phyloP scores from a whole-genome alignment of 2,113 vertebrate species.

The Vombatus ursinus region DNA sequence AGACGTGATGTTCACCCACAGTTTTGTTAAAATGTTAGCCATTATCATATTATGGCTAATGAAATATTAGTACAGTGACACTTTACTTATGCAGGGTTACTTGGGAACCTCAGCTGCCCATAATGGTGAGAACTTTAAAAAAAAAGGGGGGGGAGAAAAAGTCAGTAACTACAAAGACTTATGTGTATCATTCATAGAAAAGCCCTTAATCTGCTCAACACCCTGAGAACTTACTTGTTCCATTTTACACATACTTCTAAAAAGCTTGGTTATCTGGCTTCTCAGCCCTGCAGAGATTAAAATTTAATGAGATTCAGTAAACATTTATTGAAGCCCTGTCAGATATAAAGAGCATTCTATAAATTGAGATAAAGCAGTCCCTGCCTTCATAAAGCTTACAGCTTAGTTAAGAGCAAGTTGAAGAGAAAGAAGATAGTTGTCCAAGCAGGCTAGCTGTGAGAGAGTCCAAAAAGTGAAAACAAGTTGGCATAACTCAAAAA shows the following conservation, averaged over 20 bases:
- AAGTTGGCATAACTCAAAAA: conserved; percentile 6
- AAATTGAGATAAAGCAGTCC: too few species aligned
- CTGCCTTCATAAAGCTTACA: too few species aligned
- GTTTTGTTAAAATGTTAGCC: conserved; percentile 10
- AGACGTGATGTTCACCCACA: not conserved
- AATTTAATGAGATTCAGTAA: too few species aligned
- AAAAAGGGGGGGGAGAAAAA: conserved; percentile 20
- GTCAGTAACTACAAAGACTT: not conserved
- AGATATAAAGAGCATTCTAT: too few species aligned
- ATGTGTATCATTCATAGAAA: too few species aligned
- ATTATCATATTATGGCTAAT: conserved; percentile 21
- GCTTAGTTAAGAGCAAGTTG: too few species aligned
- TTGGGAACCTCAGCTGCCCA: not conserved
- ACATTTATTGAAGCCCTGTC: too few species aligned
- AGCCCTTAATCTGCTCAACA: too few species aligned
- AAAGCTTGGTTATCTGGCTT: conserved; percentile 23
- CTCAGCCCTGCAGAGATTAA: not conserved
- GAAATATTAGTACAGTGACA: conserved; percentile 5
- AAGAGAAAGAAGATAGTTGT: too few species aligned
- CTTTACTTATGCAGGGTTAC: not conserved
- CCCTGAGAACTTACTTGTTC: not conserved
- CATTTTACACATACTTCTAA: conserved; percentile 18
- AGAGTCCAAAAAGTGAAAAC: not conserved
- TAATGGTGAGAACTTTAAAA: not conserved
- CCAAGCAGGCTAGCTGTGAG: too few species aligned